Evolutionary conservation across 1,140 invertebrate genomes (phyloP).

Genomic region (Leptinotarsa texana): DNA sequence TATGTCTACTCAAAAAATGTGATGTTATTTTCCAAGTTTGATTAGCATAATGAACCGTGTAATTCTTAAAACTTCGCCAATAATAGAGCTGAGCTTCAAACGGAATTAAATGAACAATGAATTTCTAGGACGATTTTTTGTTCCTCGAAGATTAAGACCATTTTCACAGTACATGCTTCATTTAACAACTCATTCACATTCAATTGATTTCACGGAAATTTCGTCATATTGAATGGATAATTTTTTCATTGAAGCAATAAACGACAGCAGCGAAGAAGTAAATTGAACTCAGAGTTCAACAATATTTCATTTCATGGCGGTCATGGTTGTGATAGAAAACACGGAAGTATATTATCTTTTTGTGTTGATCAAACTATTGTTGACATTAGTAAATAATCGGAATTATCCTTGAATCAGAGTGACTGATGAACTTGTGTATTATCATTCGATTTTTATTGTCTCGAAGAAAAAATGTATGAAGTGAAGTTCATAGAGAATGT

Average conservation of each 20-base stretch:
- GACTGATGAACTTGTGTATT: no score
- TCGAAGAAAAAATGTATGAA: no score
- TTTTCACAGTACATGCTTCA: conserved; percentile 3
- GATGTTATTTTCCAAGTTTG: no score
- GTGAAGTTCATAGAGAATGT: no score
- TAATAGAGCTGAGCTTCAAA: background rate
- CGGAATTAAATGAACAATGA: background rate
- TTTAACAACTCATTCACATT: conserved; percentile 3
- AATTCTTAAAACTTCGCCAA: background rate
- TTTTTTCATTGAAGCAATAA: background rate
- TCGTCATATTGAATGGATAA: background rate
- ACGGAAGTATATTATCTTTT: background rate
- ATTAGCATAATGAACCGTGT: background rate
- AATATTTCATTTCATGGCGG: background rate
- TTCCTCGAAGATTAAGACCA: background rate
- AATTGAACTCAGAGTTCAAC: background rate
- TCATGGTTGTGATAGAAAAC: background rate
- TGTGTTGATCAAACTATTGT: background rate
- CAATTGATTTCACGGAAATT: conserved; percentile 6
- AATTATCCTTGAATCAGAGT: no score
- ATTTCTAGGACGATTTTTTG: background rate
- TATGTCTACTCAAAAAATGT: no score
- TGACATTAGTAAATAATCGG: no score
- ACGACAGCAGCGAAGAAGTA: background rate
- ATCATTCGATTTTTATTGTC: no score